Conservation (phyloP, 1,140 invertebrate genomes). For the Aethina tumida region DNA sequence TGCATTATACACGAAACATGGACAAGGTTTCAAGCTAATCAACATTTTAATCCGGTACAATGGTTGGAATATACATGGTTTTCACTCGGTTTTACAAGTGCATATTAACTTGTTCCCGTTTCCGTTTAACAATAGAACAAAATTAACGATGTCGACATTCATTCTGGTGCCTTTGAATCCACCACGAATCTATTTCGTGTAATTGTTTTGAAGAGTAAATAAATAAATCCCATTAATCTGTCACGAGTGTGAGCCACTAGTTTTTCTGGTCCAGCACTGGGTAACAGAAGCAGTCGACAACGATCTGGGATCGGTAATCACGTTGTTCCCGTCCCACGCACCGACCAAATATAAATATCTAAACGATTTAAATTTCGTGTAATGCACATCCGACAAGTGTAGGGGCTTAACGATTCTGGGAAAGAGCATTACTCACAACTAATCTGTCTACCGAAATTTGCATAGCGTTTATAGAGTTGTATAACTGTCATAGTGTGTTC, state of each 20-base stretch:
- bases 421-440: not conserved
- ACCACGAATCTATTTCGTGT: no score
- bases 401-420: conserved; percentile 1
- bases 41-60: no score
- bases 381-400: conserved; percentile 18
- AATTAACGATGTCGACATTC: no score
- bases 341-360: conserved; percentile 18
- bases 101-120: no score
- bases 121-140: no score
- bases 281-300: conserved; percentile 15
- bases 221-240: conserved; percentile 16
- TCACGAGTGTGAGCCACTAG: conserved; percentile 11
- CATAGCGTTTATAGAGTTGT: conserved; percentile 2
- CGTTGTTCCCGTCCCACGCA: conserved; percentile 19
- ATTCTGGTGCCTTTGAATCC: no score
- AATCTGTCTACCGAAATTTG: not conserved
- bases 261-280: conserved; percentile 15
- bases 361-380: conserved; percentile 20
- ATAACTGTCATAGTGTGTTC: no score
- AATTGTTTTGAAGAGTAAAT: conserved; percentile 3
- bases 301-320: conserved; percentile 21
- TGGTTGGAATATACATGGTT: no score
- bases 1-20: no score
- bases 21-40: no score
- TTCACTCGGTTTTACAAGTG: no score